Percentiles rank a stretch among this genome's conserved stretches.
Conservation (phyloP, 2,797 vertebrate species). For the Paedocypris micromegethes region DNA sequence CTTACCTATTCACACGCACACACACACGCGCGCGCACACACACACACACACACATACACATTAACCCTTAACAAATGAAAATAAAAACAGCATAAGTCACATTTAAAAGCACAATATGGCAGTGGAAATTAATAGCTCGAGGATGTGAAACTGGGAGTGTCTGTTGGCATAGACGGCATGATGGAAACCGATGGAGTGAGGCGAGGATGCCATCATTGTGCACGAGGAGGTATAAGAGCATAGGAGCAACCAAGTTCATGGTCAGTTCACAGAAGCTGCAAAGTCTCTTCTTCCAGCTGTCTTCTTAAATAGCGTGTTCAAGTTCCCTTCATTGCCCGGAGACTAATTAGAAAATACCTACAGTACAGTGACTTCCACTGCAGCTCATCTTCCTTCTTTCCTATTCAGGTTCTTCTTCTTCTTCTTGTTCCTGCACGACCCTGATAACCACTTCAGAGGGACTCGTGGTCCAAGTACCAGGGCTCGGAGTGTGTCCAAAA, state of each 20-base stretch:
- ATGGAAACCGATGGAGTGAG: slow-evolving; percentile 24
- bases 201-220: slow-evolving; percentile 39
- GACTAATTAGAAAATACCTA: slow-evolving; percentile 53
- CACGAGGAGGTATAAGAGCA: slow-evolving; percentile 40
- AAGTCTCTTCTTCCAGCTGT: slow-evolving; percentile 26
- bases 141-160: slow-evolving; percentile 41
- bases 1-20: slow-evolving; percentile 17
- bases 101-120: slow-evolving; percentile 80
- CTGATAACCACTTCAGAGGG: slow-evolving; percentile 30
- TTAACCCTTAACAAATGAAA: slow-evolving; percentile 18
- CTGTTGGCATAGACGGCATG: slow-evolving; percentile 28
- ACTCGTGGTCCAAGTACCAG: slow-evolving; percentile 29
- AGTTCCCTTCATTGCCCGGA: slow-evolving; percentile 47
- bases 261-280: slow-evolving; percentile 48
- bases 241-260: slow-evolving; percentile 23
- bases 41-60: slow-evolving; percentile 12
- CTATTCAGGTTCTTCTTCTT: not conserved
- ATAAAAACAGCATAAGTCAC: slow-evolving; percentile 34
- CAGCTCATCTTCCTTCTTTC: slow-evolving; percentile 16
- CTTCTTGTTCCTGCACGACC: slow-evolving; percentile 36
- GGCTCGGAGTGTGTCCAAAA: slow-evolving; percentile 16
- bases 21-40: slow-evolving; percentile 17
- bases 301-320: slow-evolving; percentile 41
- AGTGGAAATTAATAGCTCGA: slow-evolving; percentile 71
- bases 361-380: slow-evolving; percentile 18